These are phyloP conservation scores for Cossypha heuglini DNA, from an alignment of 2,797 vertebrate genomes.

Conservation along the genomic window DNA sequence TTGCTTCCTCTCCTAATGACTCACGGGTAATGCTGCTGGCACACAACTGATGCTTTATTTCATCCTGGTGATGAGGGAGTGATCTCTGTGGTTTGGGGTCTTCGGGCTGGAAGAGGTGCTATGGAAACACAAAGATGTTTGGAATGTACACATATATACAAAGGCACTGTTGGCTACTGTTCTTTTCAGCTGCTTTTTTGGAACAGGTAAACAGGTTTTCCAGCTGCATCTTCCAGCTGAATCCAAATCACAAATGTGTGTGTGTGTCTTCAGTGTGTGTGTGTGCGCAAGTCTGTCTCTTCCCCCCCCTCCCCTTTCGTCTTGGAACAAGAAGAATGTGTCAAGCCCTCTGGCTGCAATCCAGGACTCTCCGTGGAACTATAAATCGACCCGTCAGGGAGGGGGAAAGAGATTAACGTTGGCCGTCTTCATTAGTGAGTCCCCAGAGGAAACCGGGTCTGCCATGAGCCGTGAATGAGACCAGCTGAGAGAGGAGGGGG, in stretches of 20 bases:
- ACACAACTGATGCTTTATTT: slow-evolving; percentile 30
- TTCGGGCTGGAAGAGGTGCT: slow-evolving; percentile 37
- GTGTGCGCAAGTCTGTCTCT: not conserved
- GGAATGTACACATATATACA: not conserved
- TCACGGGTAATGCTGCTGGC: slow-evolving; percentile 32
- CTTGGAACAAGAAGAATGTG: slow-evolving; percentile 75
- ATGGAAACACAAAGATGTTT: slow-evolving; percentile 31
- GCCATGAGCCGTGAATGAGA: slow-evolving; percentile 76
- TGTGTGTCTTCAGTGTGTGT: not conserved
- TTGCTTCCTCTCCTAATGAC: slow-evolving; percentile 8
- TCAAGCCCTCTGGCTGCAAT: slow-evolving; percentile 77
- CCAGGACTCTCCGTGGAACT: slow-evolving; percentile 81
- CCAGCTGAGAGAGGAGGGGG: slow-evolving; percentile 70
- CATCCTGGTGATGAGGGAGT: slow-evolving; percentile 26
- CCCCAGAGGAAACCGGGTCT: slow-evolving; percentile 75
- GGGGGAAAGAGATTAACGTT: slow-evolving; percentile 81
- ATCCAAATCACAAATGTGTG: not conserved
- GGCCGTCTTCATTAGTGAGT: slow-evolving; percentile 82
- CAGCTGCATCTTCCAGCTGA: slow-evolving; percentile 23
- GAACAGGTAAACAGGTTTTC: slow-evolving; percentile 55
- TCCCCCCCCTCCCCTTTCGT: not conserved
- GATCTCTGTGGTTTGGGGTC: slow-evolving; percentile 34
- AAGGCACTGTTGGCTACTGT: not conserved
- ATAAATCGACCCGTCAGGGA: slow-evolving; percentile 83
- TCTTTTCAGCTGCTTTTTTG: not conserved